Conservation (phyloP, 2,888 invertebrate species). For the Campaea margaritaria region DNA sequence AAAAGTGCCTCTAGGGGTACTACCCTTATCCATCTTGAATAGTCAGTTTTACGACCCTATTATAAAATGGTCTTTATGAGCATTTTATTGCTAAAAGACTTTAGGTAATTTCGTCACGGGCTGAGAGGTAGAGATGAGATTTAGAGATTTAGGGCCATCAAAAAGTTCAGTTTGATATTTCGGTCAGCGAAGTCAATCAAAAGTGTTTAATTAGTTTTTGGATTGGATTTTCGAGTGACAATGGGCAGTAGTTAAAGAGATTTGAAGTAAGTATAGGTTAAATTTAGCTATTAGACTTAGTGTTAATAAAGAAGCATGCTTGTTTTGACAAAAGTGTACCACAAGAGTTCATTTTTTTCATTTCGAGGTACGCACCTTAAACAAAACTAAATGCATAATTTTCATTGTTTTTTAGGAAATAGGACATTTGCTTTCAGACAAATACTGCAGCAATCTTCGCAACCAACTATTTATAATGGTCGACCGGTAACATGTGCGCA, state of each 20-base stretch:
- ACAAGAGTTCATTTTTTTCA: no score
- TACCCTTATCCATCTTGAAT: conserved; percentile 60
- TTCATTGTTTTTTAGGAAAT: no score
- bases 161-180: conserved; percentile 73
- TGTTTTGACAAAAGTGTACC: no score
- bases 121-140: conserved; percentile 74
- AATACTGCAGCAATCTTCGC: no score
- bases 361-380: no score
- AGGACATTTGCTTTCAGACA: no score
- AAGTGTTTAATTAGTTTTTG: conserved; percentile 53
- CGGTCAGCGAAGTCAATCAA: conserved; percentile 63
- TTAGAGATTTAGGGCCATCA: conserved; percentile 65
- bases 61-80: conserved; percentile 84
- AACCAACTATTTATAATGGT: no score
- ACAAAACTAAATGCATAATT: no score
- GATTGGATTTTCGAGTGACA: conserved; percentile 24
- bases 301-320: no score
- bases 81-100: conserved; percentile 83
- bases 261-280: neutral
- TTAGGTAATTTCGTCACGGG: conserved; percentile 82
- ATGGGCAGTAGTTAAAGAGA: conserved; percentile 16
- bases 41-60: conserved; percentile 80
- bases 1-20: conserved; percentile 60
- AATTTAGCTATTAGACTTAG: no score
- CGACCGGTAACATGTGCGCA: no score